Evolutionary conservation across 2,797 vertebrate genomes (phyloP).

Genomic region (Falco rusticolus): DNA sequence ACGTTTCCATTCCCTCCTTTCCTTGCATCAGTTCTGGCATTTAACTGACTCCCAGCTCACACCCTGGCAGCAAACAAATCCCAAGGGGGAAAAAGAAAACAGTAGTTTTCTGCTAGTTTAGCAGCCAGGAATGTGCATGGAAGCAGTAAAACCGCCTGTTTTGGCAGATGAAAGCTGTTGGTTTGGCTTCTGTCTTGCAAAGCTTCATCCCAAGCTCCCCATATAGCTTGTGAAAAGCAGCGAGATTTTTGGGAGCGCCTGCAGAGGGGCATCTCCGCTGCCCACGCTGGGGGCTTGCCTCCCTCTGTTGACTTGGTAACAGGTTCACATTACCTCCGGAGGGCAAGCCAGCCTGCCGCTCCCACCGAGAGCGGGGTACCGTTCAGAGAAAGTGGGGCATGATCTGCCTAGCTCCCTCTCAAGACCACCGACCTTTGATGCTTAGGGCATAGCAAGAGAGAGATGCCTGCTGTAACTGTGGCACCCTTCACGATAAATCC

Average conservation of each 20-base stretch:
- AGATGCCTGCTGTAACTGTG: accelerated
- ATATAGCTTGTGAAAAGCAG: background rate
- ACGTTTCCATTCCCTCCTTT: background rate
- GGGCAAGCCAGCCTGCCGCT: background rate
- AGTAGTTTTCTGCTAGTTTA: background rate
- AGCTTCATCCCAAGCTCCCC: background rate
- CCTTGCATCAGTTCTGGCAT: background rate
- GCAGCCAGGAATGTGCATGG: background rate
- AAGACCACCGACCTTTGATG: background rate
- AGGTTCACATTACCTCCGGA: background rate
- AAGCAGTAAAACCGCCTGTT: background rate
- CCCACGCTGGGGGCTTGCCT: background rate
- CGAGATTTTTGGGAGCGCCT: background rate
- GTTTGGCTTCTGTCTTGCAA: background rate
- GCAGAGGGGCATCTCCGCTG: background rate
- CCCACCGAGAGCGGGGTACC: background rate
- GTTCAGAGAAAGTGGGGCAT: background rate
- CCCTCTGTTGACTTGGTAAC: background rate
- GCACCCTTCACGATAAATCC: background rate
- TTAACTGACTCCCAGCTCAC: background rate
- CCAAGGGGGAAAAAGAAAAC: background rate
- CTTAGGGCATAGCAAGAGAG: accelerated
- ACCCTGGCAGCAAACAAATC: background rate
- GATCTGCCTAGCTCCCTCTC: background rate
- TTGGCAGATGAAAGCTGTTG: background rate